Percentiles rank a stretch among this genome's conserved stretches.
These are phyloP conservation scores for Torymus tubicola DNA, from an alignment of 2,888 invertebrate genomes.

Conservation along the genomic window DNA sequence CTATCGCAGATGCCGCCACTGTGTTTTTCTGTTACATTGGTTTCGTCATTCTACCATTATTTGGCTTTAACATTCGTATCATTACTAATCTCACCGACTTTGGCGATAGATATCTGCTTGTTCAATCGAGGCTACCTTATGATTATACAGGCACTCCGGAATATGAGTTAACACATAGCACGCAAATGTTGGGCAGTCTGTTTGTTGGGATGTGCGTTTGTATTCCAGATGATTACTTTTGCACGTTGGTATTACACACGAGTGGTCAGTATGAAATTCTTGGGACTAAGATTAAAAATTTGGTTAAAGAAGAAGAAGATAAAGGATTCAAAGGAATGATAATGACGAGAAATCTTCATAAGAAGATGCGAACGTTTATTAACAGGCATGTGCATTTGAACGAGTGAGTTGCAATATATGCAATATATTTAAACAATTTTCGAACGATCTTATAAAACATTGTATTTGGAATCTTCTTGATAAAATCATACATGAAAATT, in stretches of 20 bases:
- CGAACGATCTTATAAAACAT: too few species aligned
- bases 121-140: slow-evolving; percentile 8
- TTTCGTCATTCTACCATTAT: not conserved
- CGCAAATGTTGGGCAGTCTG: not conserved
- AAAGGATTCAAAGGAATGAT: not conserved
- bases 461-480: too few species aligned
- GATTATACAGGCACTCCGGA: slow-evolving; percentile 1
- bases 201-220: slow-evolving; percentile 7
- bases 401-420: too few species aligned
- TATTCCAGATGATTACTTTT: slow-evolving; percentile 16
- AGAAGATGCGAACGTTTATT: not conserved
- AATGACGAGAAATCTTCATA: not conserved
- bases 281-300: not conserved
- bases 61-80: not conserved
- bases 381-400: slow-evolving; percentile 7
- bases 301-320: not conserved
- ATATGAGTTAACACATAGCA: not conserved
- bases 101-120: not conserved
- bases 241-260: not conserved
- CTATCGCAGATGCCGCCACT: not conserved
- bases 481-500: too few species aligned
- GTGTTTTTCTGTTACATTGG: not conserved
- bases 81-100: slow-evolving; percentile 20
- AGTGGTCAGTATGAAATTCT: slow-evolving; percentile 9
- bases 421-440: too few species aligned